phyloP scores from a whole-genome alignment of 2,113 vertebrate genomes.

The Aphyosemion australe region DNA sequence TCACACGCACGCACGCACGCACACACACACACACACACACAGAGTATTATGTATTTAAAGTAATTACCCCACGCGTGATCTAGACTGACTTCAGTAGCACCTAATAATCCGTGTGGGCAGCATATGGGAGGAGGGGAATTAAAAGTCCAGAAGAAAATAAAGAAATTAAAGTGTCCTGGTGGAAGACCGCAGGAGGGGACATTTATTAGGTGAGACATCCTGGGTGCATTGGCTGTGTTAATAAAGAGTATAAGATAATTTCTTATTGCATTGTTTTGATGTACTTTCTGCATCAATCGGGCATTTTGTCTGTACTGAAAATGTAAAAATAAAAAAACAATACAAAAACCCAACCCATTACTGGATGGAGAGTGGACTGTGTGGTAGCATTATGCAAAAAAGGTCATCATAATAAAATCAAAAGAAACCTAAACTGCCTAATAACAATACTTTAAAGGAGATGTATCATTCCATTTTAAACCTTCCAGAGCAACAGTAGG shows the following conservation, averaged over 20 bases:
- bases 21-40: constrained; percentile 14
- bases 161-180: constrained; percentile 57
- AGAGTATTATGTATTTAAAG: constrained; percentile 74
- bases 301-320: too few relatives aligned
- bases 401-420: constrained; percentile 49
- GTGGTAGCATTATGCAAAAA: too few relatives aligned
- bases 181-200: constrained; percentile 43
- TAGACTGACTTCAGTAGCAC: constrained; percentile 70
- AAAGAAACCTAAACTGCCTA: constrained; percentile 42
- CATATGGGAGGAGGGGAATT: constrained; percentile 76
- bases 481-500: too few relatives aligned
- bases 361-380: constrained; percentile 23
- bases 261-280: not conserved
- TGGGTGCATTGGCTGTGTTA: constrained; percentile 11
- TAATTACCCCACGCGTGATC: constrained; percentile 77
- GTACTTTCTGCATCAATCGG: not conserved
- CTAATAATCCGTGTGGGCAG: constrained; percentile 78
- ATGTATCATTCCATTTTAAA: too few relatives aligned
- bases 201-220: constrained; percentile 22
- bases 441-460: too few relatives aligned
- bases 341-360: constrained; percentile 15
- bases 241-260: not conserved
- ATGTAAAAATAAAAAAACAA: too few relatives aligned
- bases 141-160: constrained; percentile 71
- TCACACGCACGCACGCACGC: too few relatives aligned